Conservation (phyloP, 2,797 vertebrate species). For the Molossus molossus region DNA sequence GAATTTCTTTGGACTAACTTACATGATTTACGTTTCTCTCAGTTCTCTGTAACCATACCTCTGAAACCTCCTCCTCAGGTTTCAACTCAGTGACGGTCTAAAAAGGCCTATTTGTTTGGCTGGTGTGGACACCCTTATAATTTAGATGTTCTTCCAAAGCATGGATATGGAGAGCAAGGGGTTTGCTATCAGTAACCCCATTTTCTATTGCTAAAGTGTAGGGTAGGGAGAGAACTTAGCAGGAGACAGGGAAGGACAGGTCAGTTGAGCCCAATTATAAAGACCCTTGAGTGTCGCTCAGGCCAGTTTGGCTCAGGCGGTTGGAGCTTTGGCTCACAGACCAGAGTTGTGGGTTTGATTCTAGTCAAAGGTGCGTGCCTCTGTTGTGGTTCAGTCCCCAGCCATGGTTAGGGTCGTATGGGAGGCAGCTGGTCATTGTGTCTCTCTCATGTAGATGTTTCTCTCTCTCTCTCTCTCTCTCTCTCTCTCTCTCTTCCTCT, state of each 20-base stretch:
- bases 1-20: not conserved
- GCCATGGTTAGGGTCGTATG: not conserved
- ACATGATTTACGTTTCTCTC: not conserved
- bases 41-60: not conserved
- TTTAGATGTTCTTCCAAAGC: conserved; percentile 24
- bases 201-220: conserved; percentile 16
- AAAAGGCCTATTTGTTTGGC: conserved; percentile 1
- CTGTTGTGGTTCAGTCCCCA: not conserved
- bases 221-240: not conserved
- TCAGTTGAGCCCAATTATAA: not conserved
- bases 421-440: not conserved
- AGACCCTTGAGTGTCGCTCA: not conserved
- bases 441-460: not conserved
- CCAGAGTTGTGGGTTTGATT: not conserved
- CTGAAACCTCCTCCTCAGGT: not conserved
- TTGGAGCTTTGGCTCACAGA: not conserved
- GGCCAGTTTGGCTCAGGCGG: not conserved
- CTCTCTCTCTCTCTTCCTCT: no score
- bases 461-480: not conserved
- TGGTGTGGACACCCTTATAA: not conserved
- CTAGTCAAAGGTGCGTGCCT: not conserved
- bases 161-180: not conserved
- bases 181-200: not conserved
- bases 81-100: not conserved
- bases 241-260: not conserved